Evolutionary conservation across 2,797 vertebrate species (phyloP).

Genomic region (Salmo trutta): DNA sequence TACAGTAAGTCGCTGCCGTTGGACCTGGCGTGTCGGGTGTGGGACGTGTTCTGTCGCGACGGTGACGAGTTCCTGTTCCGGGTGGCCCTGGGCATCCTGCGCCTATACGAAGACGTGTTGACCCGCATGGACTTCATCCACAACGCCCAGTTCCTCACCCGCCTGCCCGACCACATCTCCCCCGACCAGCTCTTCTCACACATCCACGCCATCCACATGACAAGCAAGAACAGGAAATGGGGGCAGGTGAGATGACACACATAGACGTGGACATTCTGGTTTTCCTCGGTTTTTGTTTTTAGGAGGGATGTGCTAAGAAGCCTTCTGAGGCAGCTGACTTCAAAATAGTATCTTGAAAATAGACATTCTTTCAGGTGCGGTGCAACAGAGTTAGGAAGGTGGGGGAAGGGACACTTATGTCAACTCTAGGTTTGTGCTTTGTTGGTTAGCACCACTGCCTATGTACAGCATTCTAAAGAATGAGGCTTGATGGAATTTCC

Average conservation of each 20-base stretch:
- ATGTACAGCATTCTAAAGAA: too few species aligned
- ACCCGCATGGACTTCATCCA: slow-evolving; percentile 99
- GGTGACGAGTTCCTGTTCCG: slow-evolving; percentile 98
- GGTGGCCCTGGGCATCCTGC: slow-evolving; percentile 94
- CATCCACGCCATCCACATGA: slow-evolving; percentile 93
- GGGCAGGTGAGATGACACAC: slow-evolving; percentile 79
- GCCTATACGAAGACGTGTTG: slow-evolving; percentile 94
- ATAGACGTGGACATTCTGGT: too few species aligned
- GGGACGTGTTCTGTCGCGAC: slow-evolving; percentile 98
- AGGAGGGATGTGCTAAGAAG: too few species aligned
- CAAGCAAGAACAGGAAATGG: slow-evolving; percentile 97
- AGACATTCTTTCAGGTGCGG: too few species aligned
- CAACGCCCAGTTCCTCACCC: slow-evolving; percentile 98
- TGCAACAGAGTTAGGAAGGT: too few species aligned
- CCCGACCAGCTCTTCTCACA: slow-evolving; percentile 92
- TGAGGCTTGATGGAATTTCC: too few species aligned
- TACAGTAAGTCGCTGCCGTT: slow-evolving; percentile 96
- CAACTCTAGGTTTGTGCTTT: too few species aligned
- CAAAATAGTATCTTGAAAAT: too few species aligned
- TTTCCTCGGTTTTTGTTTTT: too few species aligned
- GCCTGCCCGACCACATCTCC: slow-evolving; percentile 92
- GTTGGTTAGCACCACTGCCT: too few species aligned
- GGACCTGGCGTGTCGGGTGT: slow-evolving; percentile 96
- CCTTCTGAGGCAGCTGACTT: too few species aligned
- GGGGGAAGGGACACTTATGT: too few species aligned